phyloP scores from a whole-genome alignment of 2,113 vertebrate species.

The Tyrannus savana region DNA sequence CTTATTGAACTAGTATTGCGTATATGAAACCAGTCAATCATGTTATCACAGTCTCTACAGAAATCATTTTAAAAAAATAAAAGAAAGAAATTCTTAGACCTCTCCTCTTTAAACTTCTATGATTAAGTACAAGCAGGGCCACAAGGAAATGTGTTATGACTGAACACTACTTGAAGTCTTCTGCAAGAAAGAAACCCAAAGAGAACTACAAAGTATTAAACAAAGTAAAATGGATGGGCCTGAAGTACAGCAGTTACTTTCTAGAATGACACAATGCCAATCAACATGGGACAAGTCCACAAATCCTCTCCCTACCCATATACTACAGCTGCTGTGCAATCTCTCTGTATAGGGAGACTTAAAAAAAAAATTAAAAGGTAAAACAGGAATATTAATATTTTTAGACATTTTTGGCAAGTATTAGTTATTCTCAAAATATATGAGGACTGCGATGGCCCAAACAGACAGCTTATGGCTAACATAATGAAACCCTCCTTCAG shows the following conservation, averaged over 20 bases:
- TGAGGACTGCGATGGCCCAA: neutral
- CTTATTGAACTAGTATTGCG: neutral
- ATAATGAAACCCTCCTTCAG: neutral
- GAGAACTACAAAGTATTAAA: neutral
- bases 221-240: neutral
- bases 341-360: neutral
- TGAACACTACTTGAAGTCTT: slow-evolving; percentile 18
- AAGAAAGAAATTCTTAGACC: neutral
- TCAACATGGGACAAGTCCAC: neutral
- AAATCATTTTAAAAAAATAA: neutral
- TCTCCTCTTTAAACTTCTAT: neutral
- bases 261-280: neutral
- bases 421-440: neutral
- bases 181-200: slow-evolving; percentile 6
- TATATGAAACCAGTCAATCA: neutral
- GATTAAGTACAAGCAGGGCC: neutral
- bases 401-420: neutral
- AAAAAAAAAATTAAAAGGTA: neutral
- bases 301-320: neutral
- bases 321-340: neutral
- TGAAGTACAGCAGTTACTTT: neutral
- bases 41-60: neutral
- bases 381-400: neutral
- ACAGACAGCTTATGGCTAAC: neutral
- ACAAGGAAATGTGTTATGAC: neutral